These are phyloP conservation scores for Gopherus evgoodei DNA, from an alignment of 2,113 vertebrate genomes.

Conservation along the genomic window DNA sequence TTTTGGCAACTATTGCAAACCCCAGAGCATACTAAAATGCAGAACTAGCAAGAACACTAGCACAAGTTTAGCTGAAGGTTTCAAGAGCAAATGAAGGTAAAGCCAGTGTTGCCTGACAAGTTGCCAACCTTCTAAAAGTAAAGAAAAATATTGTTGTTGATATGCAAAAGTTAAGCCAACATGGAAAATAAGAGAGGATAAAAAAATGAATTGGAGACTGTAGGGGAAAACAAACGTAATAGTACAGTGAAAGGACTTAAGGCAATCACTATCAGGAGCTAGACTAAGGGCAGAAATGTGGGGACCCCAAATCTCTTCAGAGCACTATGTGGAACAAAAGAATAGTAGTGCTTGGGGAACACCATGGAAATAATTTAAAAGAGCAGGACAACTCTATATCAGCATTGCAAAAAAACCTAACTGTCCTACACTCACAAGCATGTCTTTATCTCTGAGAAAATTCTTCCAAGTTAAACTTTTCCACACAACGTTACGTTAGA, in stretches of 20 bases:
- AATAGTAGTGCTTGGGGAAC: not conserved
- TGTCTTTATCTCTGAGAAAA: not conserved
- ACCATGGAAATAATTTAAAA: not conserved
- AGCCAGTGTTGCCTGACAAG: slow-evolving; percentile 1
- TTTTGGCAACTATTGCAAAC: slow-evolving; percentile 1
- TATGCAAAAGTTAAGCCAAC: not conserved
- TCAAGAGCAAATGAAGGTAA: slow-evolving; percentile 43
- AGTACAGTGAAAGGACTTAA: not conserved
- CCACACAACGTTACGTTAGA: not conserved
- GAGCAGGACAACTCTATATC: not conserved
- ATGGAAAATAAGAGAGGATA: not conserved
- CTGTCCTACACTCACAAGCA: not conserved
- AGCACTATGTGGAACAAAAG: not conserved
- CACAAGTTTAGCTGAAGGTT: not conserved
- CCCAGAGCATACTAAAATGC: not conserved
- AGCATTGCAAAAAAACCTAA: not conserved
- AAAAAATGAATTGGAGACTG: not conserved
- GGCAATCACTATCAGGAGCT: not conserved
- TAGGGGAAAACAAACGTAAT: not conserved
- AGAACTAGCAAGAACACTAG: not conserved
- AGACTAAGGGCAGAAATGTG: not conserved
- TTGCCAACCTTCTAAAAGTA: not conserved
- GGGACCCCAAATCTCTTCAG: not conserved
- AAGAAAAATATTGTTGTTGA: not conserved
- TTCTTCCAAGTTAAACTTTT: not conserved